A percentile compares a stretch with the other conserved stretches of the same genome.
These are phyloP conservation scores for Scatophagus argus DNA, from an alignment of 2,113 vertebrate species.

Conservation along the genomic window DNA sequence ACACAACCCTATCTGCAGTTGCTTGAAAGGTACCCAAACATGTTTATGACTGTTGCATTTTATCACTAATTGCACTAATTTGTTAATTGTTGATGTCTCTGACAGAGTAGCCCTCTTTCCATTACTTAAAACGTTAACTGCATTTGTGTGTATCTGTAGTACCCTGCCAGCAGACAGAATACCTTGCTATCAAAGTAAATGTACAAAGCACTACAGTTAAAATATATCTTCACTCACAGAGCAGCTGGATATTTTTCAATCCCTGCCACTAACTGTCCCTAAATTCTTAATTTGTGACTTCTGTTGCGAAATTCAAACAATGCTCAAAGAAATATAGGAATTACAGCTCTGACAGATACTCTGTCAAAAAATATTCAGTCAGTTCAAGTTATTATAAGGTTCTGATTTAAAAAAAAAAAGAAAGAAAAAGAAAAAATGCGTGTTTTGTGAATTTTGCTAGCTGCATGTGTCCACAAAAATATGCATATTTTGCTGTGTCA, in stretches of 20 bases:
- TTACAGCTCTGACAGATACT: background rate
- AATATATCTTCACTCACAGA: background rate
- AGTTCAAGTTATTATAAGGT: background rate
- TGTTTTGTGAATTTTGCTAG: background rate
- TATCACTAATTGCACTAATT: background rate
- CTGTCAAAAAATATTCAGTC: too few species aligned
- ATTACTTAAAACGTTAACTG: background rate
- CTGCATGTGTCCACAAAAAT: background rate
- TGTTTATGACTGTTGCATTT: background rate
- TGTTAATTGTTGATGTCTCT: background rate
- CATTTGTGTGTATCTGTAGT: background rate
- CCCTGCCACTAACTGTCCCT: background rate
- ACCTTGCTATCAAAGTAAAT: background rate
- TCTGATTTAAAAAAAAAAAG: too few species aligned
- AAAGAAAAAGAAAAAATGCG: background rate
- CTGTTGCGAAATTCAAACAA: background rate
- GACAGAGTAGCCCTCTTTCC: background rate
- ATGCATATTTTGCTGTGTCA: too few species aligned
- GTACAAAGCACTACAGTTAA: background rate
- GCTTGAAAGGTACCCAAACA: background rate
- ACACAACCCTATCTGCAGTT: background rate
- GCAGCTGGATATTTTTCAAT: background rate
- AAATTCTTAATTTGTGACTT: background rate
- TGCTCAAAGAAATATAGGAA: background rate
- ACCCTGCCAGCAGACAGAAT: background rate